These are phyloP conservation scores for Spodoptera picta DNA, from an alignment of 2,888 invertebrate genomes.

Conservation along the genomic window DNA sequence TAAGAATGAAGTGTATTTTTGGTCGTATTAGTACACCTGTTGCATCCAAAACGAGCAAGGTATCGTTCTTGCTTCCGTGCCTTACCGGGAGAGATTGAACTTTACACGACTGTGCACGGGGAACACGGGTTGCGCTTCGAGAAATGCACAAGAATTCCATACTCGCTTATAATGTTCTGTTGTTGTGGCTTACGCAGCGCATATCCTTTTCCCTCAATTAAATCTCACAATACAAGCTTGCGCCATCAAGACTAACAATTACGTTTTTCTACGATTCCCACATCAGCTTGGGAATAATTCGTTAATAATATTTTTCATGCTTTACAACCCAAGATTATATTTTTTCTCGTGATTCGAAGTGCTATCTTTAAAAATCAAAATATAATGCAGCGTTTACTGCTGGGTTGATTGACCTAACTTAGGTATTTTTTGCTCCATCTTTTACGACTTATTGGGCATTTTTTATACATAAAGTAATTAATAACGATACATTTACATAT, in stretches of 20 bases:
- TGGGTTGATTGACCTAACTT: slow-evolving; percentile 52
- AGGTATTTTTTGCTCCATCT: slow-evolving; percentile 39
- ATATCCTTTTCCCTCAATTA: slow-evolving; percentile 50
- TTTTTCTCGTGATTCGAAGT: slow-evolving; percentile 17
- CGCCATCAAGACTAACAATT: slow-evolving; percentile 33
- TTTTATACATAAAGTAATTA: slow-evolving; percentile 50
- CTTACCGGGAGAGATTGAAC: slow-evolving; percentile 39
- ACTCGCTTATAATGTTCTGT: slow-evolving; percentile 24
- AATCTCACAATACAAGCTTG: slow-evolving; percentile 32
- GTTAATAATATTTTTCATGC: slow-evolving; percentile 33
- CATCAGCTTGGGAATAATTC: slow-evolving; percentile 41
- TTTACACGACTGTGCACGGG: slow-evolving; percentile 33
- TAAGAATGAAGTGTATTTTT: slow-evolving; percentile 37
- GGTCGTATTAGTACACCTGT: slow-evolving; percentile 42
- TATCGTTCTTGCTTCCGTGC: slow-evolving; percentile 36
- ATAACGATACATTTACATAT: slow-evolving; percentile 49
- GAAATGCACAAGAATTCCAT: slow-evolving; percentile 35
- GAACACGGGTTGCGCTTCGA: slow-evolving; percentile 36
- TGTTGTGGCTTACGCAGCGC: slow-evolving; percentile 34
- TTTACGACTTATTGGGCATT: slow-evolving; percentile 48
- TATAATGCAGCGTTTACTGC: slow-evolving; percentile 34
- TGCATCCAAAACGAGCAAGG: slow-evolving; percentile 36
- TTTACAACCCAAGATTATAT: slow-evolving; percentile 35
- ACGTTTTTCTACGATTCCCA: slow-evolving; percentile 46
- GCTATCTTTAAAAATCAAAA: slow-evolving; percentile 37